Conservation (phyloP, 2,888 invertebrate genomes). For the Amphipoea oculea region DNA sequence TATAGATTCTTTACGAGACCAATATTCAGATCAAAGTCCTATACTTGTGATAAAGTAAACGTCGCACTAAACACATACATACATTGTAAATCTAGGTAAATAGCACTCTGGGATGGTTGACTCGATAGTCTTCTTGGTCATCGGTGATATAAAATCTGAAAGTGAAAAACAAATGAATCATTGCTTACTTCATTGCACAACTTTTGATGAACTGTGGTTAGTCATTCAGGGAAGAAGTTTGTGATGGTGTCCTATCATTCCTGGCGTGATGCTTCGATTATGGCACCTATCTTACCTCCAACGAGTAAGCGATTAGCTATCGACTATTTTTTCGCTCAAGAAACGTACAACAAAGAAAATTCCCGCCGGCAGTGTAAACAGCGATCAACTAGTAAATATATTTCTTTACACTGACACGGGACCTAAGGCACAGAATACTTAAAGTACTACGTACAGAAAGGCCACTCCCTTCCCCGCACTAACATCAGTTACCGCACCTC, state of each 20-base stretch:
- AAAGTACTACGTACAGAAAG: too few species aligned
- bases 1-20: constrained; percentile 3
- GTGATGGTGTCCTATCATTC: background rate
- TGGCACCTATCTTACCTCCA: background rate
- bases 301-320: background rate
- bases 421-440: too few species aligned
- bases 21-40: constrained; percentile 8
- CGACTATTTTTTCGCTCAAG: background rate
- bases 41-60: background rate
- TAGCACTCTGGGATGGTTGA: constrained; percentile 28
- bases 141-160: constrained; percentile 50
- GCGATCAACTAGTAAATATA: background rate
- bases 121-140: constrained; percentile 28
- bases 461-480: too few species aligned
- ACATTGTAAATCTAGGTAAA: constrained; percentile 26
- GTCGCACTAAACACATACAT: background rate
- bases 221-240: background rate
- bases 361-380: background rate
- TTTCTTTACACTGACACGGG: background rate
- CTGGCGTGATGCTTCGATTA: background rate
- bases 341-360: background rate
- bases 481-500: too few species aligned
- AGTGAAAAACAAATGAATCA: constrained; percentile 23
- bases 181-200: background rate
- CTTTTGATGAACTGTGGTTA: background rate